Conservation (phyloP, 1,140 invertebrate species). For the Brevipalpus yothersi region DNA sequence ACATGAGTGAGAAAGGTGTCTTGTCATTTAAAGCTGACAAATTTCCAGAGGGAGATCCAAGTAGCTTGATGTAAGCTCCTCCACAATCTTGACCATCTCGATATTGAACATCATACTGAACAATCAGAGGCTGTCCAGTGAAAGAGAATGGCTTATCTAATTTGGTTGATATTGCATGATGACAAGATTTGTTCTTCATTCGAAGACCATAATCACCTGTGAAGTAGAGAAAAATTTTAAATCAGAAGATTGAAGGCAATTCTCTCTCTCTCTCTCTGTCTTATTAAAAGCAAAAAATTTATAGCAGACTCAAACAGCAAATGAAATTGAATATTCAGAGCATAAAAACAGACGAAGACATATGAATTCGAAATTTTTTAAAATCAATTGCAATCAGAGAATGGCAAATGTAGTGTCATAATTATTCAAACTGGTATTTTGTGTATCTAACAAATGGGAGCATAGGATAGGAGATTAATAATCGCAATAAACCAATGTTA, state of each 20-base stretch:
- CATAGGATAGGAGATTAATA: too few relatives aligned
- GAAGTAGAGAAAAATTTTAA: too few relatives aligned
- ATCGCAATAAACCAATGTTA: too few relatives aligned
- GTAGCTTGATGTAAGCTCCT: conserved; percentile 84
- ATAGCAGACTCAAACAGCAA: too few relatives aligned
- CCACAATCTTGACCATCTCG: conserved; percentile 96
- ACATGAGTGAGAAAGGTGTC: conserved; percentile 94
- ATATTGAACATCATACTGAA: conserved; percentile 51
- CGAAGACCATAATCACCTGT: conserved; percentile 6
- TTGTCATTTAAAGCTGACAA: conserved; percentile 69
- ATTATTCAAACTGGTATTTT: background rate
- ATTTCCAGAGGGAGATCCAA: conserved; percentile 38
- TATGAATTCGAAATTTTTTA: too few relatives aligned
- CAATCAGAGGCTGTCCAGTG: conserved; percentile 45
- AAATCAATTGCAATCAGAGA: too few relatives aligned
- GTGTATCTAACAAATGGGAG: too few relatives aligned
- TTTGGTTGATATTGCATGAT: conserved; percentile 70
- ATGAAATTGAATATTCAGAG: too few relatives aligned
- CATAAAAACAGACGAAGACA: too few relatives aligned
- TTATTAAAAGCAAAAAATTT: too few relatives aligned
- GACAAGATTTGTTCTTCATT: conserved; percentile 47
- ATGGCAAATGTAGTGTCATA: background rate
- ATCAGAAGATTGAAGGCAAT: too few relatives aligned
- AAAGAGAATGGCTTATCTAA: conserved; percentile 68
- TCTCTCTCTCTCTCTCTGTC: too few relatives aligned